Evolutionary conservation across 2,797 vertebrate species (phyloP).

Genomic region (Poecilia gillii): DNA sequence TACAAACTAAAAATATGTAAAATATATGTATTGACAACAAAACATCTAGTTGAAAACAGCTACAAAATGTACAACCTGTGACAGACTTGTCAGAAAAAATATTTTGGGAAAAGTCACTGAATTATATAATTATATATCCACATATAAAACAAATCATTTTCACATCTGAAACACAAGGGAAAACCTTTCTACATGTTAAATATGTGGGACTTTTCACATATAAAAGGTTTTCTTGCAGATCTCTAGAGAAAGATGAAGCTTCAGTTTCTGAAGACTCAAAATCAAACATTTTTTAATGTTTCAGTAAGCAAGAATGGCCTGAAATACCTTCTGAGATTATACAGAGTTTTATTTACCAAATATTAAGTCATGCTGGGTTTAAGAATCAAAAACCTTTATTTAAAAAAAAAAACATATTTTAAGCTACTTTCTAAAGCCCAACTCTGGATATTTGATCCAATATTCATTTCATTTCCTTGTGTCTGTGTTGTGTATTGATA

Average conservation of each 20-base stretch:
- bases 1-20: too few species aligned
- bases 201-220: background rate
- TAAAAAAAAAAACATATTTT: background rate
- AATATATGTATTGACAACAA: background rate
- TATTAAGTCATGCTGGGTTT: background rate
- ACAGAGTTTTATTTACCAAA: background rate
- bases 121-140: background rate
- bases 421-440: background rate
- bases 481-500: background rate
- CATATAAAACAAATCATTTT: background rate
- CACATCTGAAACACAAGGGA: background rate
- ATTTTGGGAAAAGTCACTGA: background rate
- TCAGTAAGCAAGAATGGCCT: background rate
- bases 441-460: background rate
- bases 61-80: background rate
- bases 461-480: background rate
- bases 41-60: background rate
- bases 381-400: background rate
- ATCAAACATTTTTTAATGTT: too few species aligned
- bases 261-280: background rate
- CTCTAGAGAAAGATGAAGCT: background rate
- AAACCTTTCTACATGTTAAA: background rate
- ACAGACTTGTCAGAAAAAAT: background rate
- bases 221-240: background rate
- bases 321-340: background rate